phyloP scores from a whole-genome alignment of 2,113 vertebrate species.

The Osmerus eperlanus region DNA sequence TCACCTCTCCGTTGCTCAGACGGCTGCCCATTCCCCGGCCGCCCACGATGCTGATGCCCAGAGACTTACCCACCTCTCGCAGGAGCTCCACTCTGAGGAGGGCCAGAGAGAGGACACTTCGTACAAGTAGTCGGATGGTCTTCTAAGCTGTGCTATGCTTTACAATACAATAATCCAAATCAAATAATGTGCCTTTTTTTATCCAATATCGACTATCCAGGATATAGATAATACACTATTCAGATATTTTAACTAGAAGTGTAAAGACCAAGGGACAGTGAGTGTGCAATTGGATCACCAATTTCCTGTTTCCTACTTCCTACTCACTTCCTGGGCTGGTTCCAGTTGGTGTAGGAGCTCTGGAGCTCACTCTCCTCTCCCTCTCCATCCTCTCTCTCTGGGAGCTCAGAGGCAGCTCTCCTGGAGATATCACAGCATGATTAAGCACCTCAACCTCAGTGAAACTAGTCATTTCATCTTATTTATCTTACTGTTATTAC shows the following conservation, averaged over 20 bases:
- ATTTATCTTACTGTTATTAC: not conserved
- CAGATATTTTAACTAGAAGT: no score
- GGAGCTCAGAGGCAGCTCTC: constrained; percentile 82
- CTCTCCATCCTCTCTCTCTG: constrained; percentile 95
- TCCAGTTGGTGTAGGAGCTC: constrained; percentile 86
- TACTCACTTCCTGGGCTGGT: constrained; percentile 86
- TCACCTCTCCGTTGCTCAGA: constrained; percentile 92
- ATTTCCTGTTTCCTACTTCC: not conserved
- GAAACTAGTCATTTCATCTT: not conserved
- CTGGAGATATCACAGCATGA: constrained; percentile 7
- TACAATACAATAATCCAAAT: no score
- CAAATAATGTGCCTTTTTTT: no score
- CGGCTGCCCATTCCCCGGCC: constrained; percentile 97
- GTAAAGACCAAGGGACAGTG: no score
- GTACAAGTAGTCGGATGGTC: no score
- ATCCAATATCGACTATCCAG: no score
- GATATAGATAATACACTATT: no score
- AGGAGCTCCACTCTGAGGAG: constrained; percentile 86
- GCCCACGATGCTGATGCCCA: constrained; percentile 97
- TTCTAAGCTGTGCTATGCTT: no score
- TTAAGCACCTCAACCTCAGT: not conserved
- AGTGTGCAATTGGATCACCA: no score
- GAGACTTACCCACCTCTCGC: constrained; percentile 87
- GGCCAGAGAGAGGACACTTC: no score
- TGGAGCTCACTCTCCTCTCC: constrained; percentile 93